Evolutionary conservation across 1,140 invertebrate genomes (phyloP), one percentile per base, ranked within the genome.

Genomic region (Drosophila repletoides): DNA sequence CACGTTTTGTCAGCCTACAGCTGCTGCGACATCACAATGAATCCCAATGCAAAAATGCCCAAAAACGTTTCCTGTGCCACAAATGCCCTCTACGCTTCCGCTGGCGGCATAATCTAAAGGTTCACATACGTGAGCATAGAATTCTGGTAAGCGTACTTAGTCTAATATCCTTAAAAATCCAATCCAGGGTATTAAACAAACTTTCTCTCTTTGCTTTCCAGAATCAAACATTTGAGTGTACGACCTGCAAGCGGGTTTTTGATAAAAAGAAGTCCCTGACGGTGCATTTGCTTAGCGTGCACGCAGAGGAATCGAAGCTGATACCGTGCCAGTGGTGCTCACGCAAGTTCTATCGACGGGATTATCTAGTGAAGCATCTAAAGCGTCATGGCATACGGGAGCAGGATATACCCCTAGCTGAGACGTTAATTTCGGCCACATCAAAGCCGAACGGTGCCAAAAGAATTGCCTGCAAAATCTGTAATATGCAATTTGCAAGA

Each of bases 261-360:
- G 89, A 88, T 28, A 91, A 90, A 71, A 92, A 92, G 72, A 91
- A 92, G 53, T 89, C 91, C 22, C 86, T 93, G 0, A 90, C 90
- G 4, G 91, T 91, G 33, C 92, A 92, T 66, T 68, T 89, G 19
- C 91, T 91, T 33, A 88, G 90, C 46, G 92, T 92, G 28, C 89
- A 91, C 67, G 84, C 89, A 0, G 84, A 90, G 22, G 89, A 91
- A 31, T 92, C 91, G 0, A 86, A 86, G 7, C 58, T 86, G 0
- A 72, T 86, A 19, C 81, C 80, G 41, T 93, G 92, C 55, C 90
- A 91, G 28, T 88, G 91, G 38, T 93, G 92, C 45, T 90, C 90
- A n/a, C 92, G 91, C 49, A 92, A 92, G 69, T 93, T 92, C 43
- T 91, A 91, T 43, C 89, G 91, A 2, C 91, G 88, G 22, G 91